A percentile compares a stretch with the other conserved stretches of the same genome.
Conservation (phyloP, 2,888 invertebrate genomes). For the Sthenelais limicola region DNA sequence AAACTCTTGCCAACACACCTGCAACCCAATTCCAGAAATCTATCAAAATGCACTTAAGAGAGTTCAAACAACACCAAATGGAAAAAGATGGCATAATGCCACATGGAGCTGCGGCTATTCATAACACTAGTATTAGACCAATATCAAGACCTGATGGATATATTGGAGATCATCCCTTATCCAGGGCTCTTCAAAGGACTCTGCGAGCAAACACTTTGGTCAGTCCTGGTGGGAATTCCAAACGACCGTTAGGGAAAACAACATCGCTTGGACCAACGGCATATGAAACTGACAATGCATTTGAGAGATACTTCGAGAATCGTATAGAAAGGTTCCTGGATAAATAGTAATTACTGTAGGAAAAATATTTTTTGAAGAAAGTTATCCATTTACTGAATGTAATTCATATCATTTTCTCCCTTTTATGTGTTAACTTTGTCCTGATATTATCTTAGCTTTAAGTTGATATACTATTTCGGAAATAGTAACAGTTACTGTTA, state of each 20-base stretch:
- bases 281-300: conserved; percentile 8
- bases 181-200: conserved; percentile 5
- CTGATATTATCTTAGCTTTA: too few relatives aligned
- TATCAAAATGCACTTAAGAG: background rate
- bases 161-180: background rate
- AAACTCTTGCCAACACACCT: background rate
- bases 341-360: too few relatives aligned
- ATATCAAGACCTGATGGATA: too few relatives aligned
- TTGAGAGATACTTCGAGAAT: conserved; percentile 22
- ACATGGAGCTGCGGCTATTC: too few relatives aligned
- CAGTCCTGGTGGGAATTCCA: background rate
- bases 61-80: background rate
- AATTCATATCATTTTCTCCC: too few relatives aligned
- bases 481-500: too few relatives aligned
- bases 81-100: background rate
- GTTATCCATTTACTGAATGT: too few relatives aligned
- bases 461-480: too few relatives aligned
- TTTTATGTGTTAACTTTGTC: too few relatives aligned
- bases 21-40: background rate
- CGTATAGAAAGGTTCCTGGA: conserved; percentile 19
- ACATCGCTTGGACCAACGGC: background rate
- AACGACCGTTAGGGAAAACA: background rate
- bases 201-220: background rate
- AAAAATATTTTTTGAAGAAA: too few relatives aligned
- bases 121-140: too few relatives aligned